Conservation (phyloP, 1,140 invertebrate species). For the Ridgeia piscesae region DNA sequence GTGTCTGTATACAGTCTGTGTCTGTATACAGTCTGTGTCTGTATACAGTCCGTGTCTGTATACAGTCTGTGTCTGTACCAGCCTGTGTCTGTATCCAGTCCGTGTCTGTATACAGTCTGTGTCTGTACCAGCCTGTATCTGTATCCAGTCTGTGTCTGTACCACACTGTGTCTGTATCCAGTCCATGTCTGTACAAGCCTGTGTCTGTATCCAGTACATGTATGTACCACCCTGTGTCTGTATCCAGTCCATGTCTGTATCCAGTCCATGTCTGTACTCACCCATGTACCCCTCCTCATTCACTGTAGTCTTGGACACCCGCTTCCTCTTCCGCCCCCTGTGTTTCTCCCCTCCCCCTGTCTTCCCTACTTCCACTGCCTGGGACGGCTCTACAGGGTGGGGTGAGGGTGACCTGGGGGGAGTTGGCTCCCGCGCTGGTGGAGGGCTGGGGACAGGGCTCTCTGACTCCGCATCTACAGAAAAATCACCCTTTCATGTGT, state of each 20-base stretch:
- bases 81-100: constrained; percentile 39
- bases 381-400: neutral
- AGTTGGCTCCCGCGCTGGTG: neutral
- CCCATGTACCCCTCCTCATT: constrained; percentile 53
- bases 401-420: neutral
- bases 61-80: constrained; percentile 20
- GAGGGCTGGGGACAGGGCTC: neutral
- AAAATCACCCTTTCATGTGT: neutral
- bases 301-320: constrained; percentile 44
- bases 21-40: neutral
- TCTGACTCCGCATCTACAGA: neutral
- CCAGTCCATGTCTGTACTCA: constrained; percentile 27
- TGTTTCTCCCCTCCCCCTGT: constrained; percentile 28
- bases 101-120: neutral
- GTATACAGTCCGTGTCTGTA: neutral
- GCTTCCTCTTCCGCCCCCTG: constrained; percentile 38
- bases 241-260: neutral
- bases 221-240: too few relatives aligned
- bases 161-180: too few relatives aligned
- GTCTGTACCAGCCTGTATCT: too few relatives aligned
- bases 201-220: constrained; percentile 32
- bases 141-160: too few relatives aligned
- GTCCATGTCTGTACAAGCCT: neutral
- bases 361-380: neutral
- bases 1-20: neutral